Percentiles rank a stretch among this genome's conserved stretches.
These are phyloP conservation scores for Polia nebulosa DNA, from an alignment of 2,888 invertebrate species.

Conservation along the genomic window DNA sequence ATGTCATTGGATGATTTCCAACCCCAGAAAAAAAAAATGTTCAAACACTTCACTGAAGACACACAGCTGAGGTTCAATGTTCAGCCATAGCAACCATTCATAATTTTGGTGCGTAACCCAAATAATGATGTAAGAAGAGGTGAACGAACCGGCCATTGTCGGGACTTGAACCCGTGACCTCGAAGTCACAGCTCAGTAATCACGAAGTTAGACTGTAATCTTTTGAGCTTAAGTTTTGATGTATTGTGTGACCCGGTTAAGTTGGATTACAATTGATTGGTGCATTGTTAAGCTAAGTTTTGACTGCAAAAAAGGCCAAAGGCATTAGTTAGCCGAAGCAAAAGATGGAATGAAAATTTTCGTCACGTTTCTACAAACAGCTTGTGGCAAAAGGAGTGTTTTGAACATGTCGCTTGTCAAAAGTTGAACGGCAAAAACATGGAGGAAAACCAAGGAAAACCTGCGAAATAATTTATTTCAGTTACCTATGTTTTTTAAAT, in stretches of 20 bases:
- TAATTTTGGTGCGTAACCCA: slow-evolving; percentile 70
- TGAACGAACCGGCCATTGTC: slow-evolving; percentile 74
- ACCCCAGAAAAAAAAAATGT: too few relatives aligned
- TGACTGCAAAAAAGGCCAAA: slow-evolving; percentile 14
- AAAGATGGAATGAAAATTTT: not conserved
- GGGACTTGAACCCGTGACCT: slow-evolving; percentile 77
- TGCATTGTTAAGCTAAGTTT: slow-evolving; percentile 48
- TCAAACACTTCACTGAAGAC: slow-evolving; percentile 6
- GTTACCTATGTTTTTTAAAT: not conserved
- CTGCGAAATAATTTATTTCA: not conserved
- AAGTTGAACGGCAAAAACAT: not conserved
- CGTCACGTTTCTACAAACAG: slow-evolving; percentile 1
- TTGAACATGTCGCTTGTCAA: not conserved
- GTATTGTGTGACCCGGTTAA: slow-evolving; percentile 41
- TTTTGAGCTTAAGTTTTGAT: slow-evolving; percentile 46
- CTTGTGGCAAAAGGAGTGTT: not conserved
- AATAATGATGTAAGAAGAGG: slow-evolving; percentile 76
- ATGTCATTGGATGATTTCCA: too few relatives aligned
- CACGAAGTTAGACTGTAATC: slow-evolving; percentile 58
- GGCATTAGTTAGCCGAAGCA: not conserved
- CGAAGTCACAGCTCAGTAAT: slow-evolving; percentile 75
- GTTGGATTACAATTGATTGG: slow-evolving; percentile 40
- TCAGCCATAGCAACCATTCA: slow-evolving; percentile 62
- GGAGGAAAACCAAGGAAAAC: not conserved
- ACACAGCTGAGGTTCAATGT: slow-evolving; percentile 37